Evolutionary conservation across 2,888 invertebrate species (phyloP).

Genomic region (Pedicia rivosa): DNA sequence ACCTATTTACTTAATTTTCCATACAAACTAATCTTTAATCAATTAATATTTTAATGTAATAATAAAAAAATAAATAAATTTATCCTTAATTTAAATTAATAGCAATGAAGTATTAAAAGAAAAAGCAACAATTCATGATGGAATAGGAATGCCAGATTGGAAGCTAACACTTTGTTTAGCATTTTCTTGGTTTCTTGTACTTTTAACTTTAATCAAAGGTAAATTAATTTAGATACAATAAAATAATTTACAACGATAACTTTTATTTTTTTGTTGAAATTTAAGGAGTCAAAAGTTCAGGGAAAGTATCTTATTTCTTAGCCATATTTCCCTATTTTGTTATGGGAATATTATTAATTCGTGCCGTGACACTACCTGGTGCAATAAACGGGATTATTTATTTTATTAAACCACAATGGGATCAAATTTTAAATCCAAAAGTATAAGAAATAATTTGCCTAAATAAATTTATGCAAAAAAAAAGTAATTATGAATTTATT

Average conservation of each 20-base stretch:
- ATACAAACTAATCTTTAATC: too few relatives aligned
- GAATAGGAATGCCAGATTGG: slow-evolving; percentile 39
- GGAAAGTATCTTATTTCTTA: slow-evolving; percentile 57
- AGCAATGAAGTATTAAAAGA: slow-evolving; percentile 38
- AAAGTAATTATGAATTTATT: too few relatives aligned
- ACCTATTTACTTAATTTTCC: too few relatives aligned
- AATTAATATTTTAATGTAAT: not conserved
- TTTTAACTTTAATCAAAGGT: slow-evolving; percentile 33
- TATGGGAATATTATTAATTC: slow-evolving; percentile 43
- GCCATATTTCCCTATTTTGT: slow-evolving; percentile 56
- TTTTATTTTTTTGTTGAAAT: not conserved
- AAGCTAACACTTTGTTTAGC: slow-evolving; percentile 34
- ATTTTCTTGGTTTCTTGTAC: slow-evolving; percentile 36
- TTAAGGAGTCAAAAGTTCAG: slow-evolving; percentile 42
- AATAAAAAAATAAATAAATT: not conserved
- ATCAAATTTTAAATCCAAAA: slow-evolving; percentile 40
- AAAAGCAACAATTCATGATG: slow-evolving; percentile 32
- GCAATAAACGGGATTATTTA: slow-evolving; percentile 42
- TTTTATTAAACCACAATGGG: slow-evolving; percentile 49
- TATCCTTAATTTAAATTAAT: slow-evolving; percentile 3
- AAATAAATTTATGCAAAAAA: too few relatives aligned
- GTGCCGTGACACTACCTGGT: slow-evolving; percentile 42
- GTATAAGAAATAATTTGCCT: slow-evolving; percentile 22
- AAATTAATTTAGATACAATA: not conserved
- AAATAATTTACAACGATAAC: not conserved